These are phyloP conservation scores for Menidia beryllina DNA, from an alignment of 2,113 vertebrate genomes.

Conservation along the genomic window DNA sequence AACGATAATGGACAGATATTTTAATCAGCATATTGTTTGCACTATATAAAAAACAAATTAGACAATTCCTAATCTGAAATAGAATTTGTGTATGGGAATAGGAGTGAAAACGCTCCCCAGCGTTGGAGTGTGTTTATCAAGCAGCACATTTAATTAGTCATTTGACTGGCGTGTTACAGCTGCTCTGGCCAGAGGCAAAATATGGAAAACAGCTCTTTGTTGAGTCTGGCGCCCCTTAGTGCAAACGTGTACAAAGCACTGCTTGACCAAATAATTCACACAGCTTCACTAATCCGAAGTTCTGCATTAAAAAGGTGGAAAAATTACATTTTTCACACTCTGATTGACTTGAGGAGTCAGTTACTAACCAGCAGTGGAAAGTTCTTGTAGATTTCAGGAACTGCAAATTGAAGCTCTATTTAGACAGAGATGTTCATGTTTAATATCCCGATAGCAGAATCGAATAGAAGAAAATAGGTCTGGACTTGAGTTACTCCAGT, in stretches of 20 bases:
- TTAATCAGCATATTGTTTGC: too few relatives aligned
- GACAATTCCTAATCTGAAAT: too few relatives aligned
- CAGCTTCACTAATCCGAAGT: too few relatives aligned
- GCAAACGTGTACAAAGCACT: background rate
- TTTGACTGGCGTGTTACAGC: background rate
- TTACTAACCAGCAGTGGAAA: background rate
- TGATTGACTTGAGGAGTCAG: background rate
- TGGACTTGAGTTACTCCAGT: background rate
- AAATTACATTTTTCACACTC: background rate
- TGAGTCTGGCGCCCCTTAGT: constrained; percentile 55
- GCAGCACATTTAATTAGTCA: background rate
- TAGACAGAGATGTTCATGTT: background rate
- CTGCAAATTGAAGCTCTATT: background rate
- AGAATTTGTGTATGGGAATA: too few relatives aligned
- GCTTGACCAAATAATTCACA: background rate
- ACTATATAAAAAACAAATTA: too few relatives aligned
- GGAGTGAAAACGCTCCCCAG: background rate
- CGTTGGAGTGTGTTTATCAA: background rate
- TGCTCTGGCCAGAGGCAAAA: background rate
- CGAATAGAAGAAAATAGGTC: too few relatives aligned
- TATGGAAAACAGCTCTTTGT: background rate
- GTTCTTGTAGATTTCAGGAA: background rate
- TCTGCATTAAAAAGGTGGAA: background rate
- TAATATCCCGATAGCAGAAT: background rate
- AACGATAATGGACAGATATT: too few relatives aligned